phyloP scores from a whole-genome alignment of 2,888 invertebrate genomes.

The Dasysyrphus albostriatus region DNA sequence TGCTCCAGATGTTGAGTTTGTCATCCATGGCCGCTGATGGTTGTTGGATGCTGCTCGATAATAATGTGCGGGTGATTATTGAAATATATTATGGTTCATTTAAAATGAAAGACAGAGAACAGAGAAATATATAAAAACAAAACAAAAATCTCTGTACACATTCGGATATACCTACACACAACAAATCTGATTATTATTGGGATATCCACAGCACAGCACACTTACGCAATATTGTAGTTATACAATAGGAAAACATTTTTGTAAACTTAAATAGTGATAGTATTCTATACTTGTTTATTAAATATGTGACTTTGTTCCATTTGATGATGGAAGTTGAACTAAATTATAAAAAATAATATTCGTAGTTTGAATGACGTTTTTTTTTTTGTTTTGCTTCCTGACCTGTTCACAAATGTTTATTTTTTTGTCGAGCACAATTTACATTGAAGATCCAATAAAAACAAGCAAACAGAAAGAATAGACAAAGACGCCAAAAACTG shows the following conservation, averaged over 20 bases:
- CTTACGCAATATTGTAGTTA: not conserved
- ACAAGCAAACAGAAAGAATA: not conserved
- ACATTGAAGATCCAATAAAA: not conserved
- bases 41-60: conserved; percentile 41
- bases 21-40: conserved; percentile 50
- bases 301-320: conserved; percentile 49
- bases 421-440: not conserved
- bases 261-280: conserved; percentile 19
- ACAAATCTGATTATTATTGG: conserved; percentile 61
- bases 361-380: conserved; percentile 10
- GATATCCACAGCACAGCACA: conserved; percentile 26
- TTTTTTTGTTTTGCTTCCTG: conserved; percentile 23
- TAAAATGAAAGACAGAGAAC: conserved; percentile 44
- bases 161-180: conserved; percentile 3
- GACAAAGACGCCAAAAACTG: not conserved
- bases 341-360: conserved; percentile 1
- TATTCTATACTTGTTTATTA: conserved; percentile 21
- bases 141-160: conserved; percentile 68
- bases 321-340: conserved; percentile 49
- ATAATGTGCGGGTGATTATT: conserved; percentile 76
- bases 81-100: conserved; percentile 74
- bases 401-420: not conserved
- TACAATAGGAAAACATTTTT: not conserved
- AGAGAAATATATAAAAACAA: conserved; percentile 29
- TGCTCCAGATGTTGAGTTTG: conserved; percentile 51